Base-by-base conservation (phyloP, 2,888 invertebrate genomes). In the Zonitis immaculata region DNA sequence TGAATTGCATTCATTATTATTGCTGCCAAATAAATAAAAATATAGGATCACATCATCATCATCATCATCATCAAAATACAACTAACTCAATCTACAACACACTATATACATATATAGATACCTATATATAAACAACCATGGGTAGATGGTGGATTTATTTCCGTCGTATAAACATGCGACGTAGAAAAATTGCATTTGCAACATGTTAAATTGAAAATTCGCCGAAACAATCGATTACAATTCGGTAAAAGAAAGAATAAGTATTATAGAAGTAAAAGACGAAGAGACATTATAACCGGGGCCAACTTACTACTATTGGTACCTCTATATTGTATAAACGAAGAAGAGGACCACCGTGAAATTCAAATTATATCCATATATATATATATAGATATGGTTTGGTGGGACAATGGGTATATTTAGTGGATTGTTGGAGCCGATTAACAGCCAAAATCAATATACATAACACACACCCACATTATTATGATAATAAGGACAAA, bases 171-270 rank as follows among this genome's bases (percentile, higher is more conserved):
- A 57, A 62, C 60, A 62, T 60, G 58, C 58, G 57, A 58, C 57
- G 52, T 57, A 63, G 62, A 65, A 66, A 65, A 66, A 67, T 66
- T 56, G 60, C 63, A 59, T 59, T 59, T 57, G 56, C 56, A 62
- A 66, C 60, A 63, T 61, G 62, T 63, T 66, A 67, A 66, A 67
- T 66, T 64, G 66, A 65, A 68, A 65, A 66, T 67, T 66, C 68
- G 63, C 60, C 62, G 66, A 68, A 68, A 63, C 65, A 67, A 67
- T 67, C 66, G 66, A 67, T 67, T 65, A 65, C 58, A 56, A 58
- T 35, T 35, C 35, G 8, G 6, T 6, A 25, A 27, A 7, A 27
- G 27, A 27, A 27, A 27, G 8, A 27, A 7, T 27, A 3, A 25
- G 6, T 5, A 25, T 5, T 25, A 25, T 5, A 32, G 16, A 32